These are phyloP conservation scores for Noctua comes DNA, from an alignment of 2,888 invertebrate species.

Conservation along the genomic window DNA sequence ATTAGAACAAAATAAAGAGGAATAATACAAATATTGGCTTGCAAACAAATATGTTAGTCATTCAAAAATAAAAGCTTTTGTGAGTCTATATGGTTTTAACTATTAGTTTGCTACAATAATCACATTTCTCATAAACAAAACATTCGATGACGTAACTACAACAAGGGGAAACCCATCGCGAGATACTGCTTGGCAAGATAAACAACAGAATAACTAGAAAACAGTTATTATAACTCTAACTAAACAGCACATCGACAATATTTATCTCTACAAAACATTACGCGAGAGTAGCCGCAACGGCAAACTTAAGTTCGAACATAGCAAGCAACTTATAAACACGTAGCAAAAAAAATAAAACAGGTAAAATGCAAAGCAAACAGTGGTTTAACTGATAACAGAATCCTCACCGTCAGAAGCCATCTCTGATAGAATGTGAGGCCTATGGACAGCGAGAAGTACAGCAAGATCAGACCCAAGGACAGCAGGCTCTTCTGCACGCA, in stretches of 20 bases:
- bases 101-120: neutral
- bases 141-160: slow-evolving; percentile 28
- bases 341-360: slow-evolving; percentile 30
- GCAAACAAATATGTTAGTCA: neutral
- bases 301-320: slow-evolving; percentile 27
- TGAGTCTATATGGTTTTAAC: too few species aligned
- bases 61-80: neutral
- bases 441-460: slow-evolving; percentile 98
- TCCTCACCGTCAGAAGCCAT: slow-evolving; percentile 95
- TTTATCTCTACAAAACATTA: neutral
- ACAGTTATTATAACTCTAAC: neutral
- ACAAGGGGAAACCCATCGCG: slow-evolving; percentile 16
- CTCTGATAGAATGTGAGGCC: slow-evolving; percentile 99
- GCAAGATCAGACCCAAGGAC: slow-evolving; percentile 91
- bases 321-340: slow-evolving; percentile 38
- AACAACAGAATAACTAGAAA: slow-evolving; percentile 20
- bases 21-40: neutral
- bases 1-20: neutral
- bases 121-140: slow-evolving; percentile 17
- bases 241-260: slow-evolving; percentile 6
- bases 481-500: slow-evolving; percentile 84
- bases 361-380: slow-evolving; percentile 45
- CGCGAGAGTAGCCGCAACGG: slow-evolving; percentile 27
- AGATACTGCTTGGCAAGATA: slow-evolving; percentile 10
- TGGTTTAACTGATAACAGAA: slow-evolving; percentile 35